Percentiles rank a stretch among this genome's conserved stretches.
Evolutionary conservation across 2,888 invertebrate species (phyloP).

Genomic region (Ormyrus rosae): DNA sequence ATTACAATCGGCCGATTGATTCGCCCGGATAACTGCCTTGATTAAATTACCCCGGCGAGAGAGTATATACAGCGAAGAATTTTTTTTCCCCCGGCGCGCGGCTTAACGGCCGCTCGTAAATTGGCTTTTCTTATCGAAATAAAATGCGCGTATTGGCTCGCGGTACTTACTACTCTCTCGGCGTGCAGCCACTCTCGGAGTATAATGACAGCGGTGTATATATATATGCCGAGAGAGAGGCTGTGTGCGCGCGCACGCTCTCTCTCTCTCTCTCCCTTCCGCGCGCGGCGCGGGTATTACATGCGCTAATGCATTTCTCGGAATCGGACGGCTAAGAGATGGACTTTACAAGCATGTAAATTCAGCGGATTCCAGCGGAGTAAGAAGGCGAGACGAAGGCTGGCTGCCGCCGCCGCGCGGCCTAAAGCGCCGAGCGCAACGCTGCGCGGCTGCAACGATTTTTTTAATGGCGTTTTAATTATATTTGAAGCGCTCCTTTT

Average conservation of each 20-base stretch:
- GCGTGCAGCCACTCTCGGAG: constrained; percentile 16
- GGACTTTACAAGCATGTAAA: constrained; percentile 51
- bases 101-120: constrained; percentile 49
- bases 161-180: constrained; percentile 37
- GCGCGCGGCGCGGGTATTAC: constrained; percentile 48
- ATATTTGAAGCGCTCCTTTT: neutral
- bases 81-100: neutral
- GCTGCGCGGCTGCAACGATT: neutral
- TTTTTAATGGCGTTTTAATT: constrained; percentile 43
- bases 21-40: constrained; percentile 33
- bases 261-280: constrained; percentile 33
- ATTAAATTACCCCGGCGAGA: constrained; percentile 34
- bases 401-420: neutral
- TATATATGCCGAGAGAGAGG: too few relatives aligned
- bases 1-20: constrained; percentile 37
- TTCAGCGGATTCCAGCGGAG: constrained; percentile 42
- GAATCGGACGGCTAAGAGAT: constrained; percentile 46
- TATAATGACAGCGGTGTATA: constrained; percentile 55
- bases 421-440: too few relatives aligned
- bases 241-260: neutral
- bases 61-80: neutral
- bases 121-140: constrained; percentile 57
- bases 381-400: neutral
- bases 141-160: constrained; percentile 49
- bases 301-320: constrained; percentile 56